These are phyloP conservation scores for Champsocephalus esox DNA, from an alignment of 2,797 vertebrate species.

Conservation along the genomic window DNA sequence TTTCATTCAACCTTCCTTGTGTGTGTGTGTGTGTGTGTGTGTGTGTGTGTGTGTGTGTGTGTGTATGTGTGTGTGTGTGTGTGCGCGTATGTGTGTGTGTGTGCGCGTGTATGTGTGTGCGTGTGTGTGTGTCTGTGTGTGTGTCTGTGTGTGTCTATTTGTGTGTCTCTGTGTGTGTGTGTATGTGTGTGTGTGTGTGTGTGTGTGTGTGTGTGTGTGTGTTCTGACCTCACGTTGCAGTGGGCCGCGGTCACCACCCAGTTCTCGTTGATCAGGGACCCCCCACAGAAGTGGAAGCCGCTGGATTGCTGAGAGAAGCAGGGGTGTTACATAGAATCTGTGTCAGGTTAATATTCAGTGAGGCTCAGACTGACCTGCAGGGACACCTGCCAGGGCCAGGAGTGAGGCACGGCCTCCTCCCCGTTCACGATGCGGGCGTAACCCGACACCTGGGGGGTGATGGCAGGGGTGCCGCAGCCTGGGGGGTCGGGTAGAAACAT, in stretches of 20 bases:
- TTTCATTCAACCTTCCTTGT: too few relatives aligned
- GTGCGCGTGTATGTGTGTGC: too few relatives aligned
- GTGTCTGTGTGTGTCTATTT: too few relatives aligned
- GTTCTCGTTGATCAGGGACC: slow-evolving; percentile 85
- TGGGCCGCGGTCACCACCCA: slow-evolving; percentile 90
- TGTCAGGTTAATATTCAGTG: not conserved
- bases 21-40: too few relatives aligned
- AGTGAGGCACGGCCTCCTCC: slow-evolving; percentile 86
- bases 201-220: too few relatives aligned
- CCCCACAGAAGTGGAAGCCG: slow-evolving; percentile 88
- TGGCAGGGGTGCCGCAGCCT: slow-evolving; percentile 85
- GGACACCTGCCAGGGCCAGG: slow-evolving; percentile 92
- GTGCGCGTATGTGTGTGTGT: too few relatives aligned
- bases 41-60: too few relatives aligned
- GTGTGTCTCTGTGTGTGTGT: too few relatives aligned
- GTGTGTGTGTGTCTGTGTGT: too few relatives aligned
- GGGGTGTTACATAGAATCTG: too few relatives aligned
- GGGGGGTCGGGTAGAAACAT: not conserved
- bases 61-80: too few relatives aligned
- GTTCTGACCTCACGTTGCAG: slow-evolving; percentile 78
- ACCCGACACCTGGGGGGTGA: slow-evolving; percentile 79
- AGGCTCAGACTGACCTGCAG: slow-evolving; percentile 80
- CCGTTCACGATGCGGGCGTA: slow-evolving; percentile 88
- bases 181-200: too few relatives aligned
- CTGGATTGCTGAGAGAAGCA: slow-evolving; percentile 76